phyloP scores from a whole-genome alignment of 2,113 vertebrate species.

The Lepus europaeus region DNA sequence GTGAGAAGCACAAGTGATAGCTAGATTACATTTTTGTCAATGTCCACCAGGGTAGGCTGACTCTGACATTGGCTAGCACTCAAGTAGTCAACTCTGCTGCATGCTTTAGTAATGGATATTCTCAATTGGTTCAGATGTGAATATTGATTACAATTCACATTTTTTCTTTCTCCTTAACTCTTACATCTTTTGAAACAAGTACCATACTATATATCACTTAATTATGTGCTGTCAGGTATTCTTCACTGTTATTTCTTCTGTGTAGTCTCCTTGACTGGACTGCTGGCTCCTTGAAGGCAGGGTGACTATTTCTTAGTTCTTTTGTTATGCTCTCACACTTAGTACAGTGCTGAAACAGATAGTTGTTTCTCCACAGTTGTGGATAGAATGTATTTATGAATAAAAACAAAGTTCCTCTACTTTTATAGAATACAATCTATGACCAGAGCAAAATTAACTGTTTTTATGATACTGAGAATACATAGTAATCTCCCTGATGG shows the following conservation, averaged over 20 bases:
- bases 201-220: not conserved
- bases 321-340: not conserved
- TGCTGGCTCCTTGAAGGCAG: not conserved
- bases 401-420: not conserved
- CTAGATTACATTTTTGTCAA: not conserved
- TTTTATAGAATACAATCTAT: not conserved
- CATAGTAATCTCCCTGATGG: not conserved
- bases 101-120: not conserved
- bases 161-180: slow-evolving; percentile 13
- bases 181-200: not conserved
- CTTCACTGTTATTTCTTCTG: not conserved
- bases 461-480: not conserved
- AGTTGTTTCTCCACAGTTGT: not conserved
- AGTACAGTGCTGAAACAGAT: not conserved
- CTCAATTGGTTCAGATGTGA: slow-evolving; percentile 5
- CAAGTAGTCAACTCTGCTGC: not conserved
- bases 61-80: not conserved
- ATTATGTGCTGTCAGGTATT: not conserved
- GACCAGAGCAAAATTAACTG: not conserved
- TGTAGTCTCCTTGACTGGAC: not conserved
- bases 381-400: not conserved
- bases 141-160: slow-evolving; percentile 45
- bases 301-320: not conserved
- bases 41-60: not conserved
- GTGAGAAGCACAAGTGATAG: not conserved